phyloP scores from a whole-genome alignment of 2,888 invertebrate species.

The Lysandra coridon region DNA sequence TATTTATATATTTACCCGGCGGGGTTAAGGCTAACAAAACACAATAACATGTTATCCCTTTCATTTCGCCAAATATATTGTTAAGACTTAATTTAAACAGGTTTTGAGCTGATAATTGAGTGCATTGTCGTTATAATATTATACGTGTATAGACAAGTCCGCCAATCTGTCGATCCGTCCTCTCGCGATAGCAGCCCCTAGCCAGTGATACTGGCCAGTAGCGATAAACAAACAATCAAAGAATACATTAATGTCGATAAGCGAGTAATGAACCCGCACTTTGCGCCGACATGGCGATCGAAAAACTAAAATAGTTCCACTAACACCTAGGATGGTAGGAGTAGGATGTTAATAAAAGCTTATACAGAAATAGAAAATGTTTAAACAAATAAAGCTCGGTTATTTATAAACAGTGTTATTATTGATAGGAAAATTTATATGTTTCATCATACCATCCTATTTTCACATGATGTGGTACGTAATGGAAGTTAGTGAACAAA shows the following conservation, averaged over 20 bases:
- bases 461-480: too few relatives aligned
- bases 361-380: too few relatives aligned
- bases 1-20: too few relatives aligned
- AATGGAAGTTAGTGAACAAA: background rate
- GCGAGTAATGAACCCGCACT: conserved; percentile 70
- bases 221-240: conserved; percentile 74
- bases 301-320: conserved; percentile 46
- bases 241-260: conserved; percentile 72
- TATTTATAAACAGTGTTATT: too few relatives aligned
- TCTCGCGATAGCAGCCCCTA: background rate
- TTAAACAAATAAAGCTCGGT: too few relatives aligned
- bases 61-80: background rate
- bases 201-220: background rate
- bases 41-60: background rate
- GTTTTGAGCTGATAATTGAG: background rate
- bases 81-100: background rate
- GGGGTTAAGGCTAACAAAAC: background rate
- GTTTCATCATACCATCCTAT: too few relatives aligned
- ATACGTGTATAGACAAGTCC: background rate
- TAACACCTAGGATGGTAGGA: background rate
- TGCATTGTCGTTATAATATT: too few relatives aligned
- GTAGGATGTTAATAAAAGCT: background rate
- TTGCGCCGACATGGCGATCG: conserved; percentile 60
- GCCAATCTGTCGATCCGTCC: conserved; percentile 4
- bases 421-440: too few relatives aligned